Percentiles rank a stretch among this genome's conserved stretches.
phyloP scores from a whole-genome alignment of 2,797 vertebrate species.

The Merluccius polli region DNA sequence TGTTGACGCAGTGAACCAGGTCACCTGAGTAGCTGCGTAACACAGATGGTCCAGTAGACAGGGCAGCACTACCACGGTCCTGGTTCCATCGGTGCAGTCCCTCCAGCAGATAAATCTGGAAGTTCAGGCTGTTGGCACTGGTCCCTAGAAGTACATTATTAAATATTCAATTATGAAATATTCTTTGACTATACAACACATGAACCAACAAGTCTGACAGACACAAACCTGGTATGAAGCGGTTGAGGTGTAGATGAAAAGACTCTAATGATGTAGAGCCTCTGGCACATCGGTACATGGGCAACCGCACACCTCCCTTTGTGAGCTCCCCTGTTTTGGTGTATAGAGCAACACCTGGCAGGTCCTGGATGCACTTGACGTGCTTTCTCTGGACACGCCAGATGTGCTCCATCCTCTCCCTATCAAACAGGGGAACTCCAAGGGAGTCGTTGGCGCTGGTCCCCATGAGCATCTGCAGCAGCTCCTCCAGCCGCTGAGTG shows the following conservation, averaged over 20 bases:
- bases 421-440: slow-evolving; percentile 21
- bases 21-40: slow-evolving; percentile 18
- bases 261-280: slow-evolving; percentile 23
- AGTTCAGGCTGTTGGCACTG: slow-evolving; percentile 27
- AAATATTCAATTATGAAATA: slow-evolving; percentile 3
- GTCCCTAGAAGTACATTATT: slow-evolving; percentile 17
- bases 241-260: slow-evolving; percentile 4
- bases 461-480: slow-evolving; percentile 15
- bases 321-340: slow-evolving; percentile 11
- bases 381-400: slow-evolving; percentile 29
- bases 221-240: slow-evolving; percentile 26
- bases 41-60: slow-evolving; percentile 1
- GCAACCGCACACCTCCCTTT: slow-evolving; percentile 20
- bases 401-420: slow-evolving; percentile 20
- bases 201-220: not conserved
- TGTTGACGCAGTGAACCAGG: slow-evolving; percentile 15
- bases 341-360: slow-evolving; percentile 16
- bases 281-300: slow-evolving; percentile 19
- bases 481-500: slow-evolving; percentile 8
- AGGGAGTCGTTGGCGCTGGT: slow-evolving; percentile 21
- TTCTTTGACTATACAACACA: not conserved
- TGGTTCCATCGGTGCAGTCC: slow-evolving; percentile 27
- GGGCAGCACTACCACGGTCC: slow-evolving; percentile 14
- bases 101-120: slow-evolving; percentile 26
- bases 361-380: slow-evolving; percentile 30